phyloP scores from a whole-genome alignment of 1,140 invertebrate genomes.

The Lasaia peninsularis region DNA sequence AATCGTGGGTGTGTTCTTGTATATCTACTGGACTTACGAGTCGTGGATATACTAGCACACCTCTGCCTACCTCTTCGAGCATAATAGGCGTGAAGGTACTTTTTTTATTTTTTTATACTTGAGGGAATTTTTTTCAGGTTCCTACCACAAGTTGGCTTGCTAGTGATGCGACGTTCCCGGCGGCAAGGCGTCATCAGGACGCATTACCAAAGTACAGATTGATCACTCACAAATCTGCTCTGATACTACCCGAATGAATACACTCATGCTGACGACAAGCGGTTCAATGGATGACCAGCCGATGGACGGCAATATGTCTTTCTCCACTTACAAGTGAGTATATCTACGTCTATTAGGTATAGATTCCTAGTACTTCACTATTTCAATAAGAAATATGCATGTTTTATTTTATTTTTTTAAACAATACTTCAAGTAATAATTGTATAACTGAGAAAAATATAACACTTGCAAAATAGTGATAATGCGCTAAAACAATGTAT shows the following conservation, averaged over 20 bases:
- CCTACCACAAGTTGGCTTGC: not conserved
- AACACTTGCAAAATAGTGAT: no score
- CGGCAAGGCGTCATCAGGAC: not conserved
- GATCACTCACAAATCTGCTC: constrained; percentile 21
- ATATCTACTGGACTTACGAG: no score
- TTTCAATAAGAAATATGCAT: no score
- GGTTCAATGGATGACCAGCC: constrained; percentile 60
- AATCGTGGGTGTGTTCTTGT: no score
- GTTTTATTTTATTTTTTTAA: no score
- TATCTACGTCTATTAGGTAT: not conserved
- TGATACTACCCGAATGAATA: constrained; percentile 56
- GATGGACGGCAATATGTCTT: constrained; percentile 67
- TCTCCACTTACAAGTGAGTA: constrained; percentile 67
- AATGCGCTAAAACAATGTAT: no score
- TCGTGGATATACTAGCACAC: no score
- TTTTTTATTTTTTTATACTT: no score
- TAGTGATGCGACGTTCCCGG: constrained; percentile 5
- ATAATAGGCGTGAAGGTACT: no score
- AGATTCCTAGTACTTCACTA: not conserved
- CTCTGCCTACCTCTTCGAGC: no score
- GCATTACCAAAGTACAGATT: constrained; percentile 5
- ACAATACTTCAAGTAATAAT: no score
- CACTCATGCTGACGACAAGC: constrained; percentile 67
- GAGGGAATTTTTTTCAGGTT: constrained; percentile 7
- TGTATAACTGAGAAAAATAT: no score